Evolutionary conservation across 2,113 vertebrate genomes (phyloP), one percentile per base, ranked within the genome.

Genomic region (Nibea albiflora): DNA sequence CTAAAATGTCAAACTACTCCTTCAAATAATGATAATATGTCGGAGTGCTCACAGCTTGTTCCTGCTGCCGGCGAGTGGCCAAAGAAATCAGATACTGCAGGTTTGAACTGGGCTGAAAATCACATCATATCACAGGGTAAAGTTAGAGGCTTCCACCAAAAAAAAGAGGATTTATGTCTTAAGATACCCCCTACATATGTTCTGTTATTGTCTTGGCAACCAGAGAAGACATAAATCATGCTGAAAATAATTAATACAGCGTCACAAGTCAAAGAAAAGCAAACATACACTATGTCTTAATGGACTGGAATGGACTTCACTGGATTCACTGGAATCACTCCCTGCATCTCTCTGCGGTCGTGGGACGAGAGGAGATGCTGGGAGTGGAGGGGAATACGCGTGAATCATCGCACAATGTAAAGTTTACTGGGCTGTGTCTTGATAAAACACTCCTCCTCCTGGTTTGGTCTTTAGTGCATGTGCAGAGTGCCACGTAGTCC

Each of bases 401-500:
- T 53, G 73, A 89, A 58, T 83, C 74, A 65, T 70, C 10, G 39
- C 76, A 80, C 54, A 83, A 81, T 73, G 85, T 81, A 85, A 89
- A 80, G 66, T 87, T 83, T 49, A 65, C 71, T 85, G 80, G 76
- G 46, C 44, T 85, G 39, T 31, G 74, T 76, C 74, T 39, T 64
- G 81, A 76, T 71, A 68, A 88, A 90, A 80, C 2, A 72, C 93
- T 93, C 94, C 95, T 84, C 93, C 93, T 91, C 76, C 87, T 80
- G 85, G 82, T 83, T 87, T 60, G 80, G 85, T 54, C 80, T 62
- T 63, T 73, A 78, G 81, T 84, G 80, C 61, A 90, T 89, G 82
- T 86, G 92, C 89, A 74, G 85, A 92, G 73, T 94, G 95, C 95
- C 95, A 95, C 95, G 95, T 95, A 94, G 94, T 90, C 95, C 91